Evolutionary conservation across 2,113 vertebrate genomes (phyloP), one percentile per base, ranked within the genome.

Genomic region (Ellobius talpinus): DNA sequence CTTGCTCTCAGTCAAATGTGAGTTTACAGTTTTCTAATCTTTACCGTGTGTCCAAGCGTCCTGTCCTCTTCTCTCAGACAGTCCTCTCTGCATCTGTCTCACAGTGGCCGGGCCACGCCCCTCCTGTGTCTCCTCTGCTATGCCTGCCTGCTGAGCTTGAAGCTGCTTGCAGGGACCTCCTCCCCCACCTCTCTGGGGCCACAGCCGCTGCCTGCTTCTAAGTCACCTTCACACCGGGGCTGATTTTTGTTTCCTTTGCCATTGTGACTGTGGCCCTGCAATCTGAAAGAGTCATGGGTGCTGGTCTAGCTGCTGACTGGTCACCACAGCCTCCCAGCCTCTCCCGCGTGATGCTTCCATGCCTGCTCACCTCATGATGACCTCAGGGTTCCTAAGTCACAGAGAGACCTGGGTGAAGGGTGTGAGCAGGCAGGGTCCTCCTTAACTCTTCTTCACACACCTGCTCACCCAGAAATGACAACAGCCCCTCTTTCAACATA

Each of bases 51-150:
- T 2, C 66, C 47, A 82, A 63, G 19, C 61, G 2, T 5, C 87
- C 12, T n/a, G 39, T 68, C 8, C 1, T 50, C 58, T 33, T 66
- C 33, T 47, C 72, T 74, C 26, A 29, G 52, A 17, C 77, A 21
- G 26, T 55, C 36, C 50, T 85, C 52, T 50, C 74, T 82, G 61
- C 58, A 0, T 66, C 42, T 39, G 0, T 14, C 45, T 91, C 16
- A 0, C 9, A 13, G 70, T 45, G 61, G 26, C 12, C 3, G 5
- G 13, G 42, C 7, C 19, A 10, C 6, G 1, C 58, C 6, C 3
- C 26, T 39, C 24, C 65, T 24, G 42, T 47, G 26, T 87, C 65
- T 23, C 81, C 68, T 50, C 47, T 55, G 42, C 17, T 17, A 5
- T 45, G 74, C 52, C 3, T 85, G 5, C 74, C 14, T 16, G 29